A percentile compares a stretch with the other conserved stretches of the same genome.
Conservation (phyloP, 2,888 invertebrate species). For the Notocelia uddmanniana region DNA sequence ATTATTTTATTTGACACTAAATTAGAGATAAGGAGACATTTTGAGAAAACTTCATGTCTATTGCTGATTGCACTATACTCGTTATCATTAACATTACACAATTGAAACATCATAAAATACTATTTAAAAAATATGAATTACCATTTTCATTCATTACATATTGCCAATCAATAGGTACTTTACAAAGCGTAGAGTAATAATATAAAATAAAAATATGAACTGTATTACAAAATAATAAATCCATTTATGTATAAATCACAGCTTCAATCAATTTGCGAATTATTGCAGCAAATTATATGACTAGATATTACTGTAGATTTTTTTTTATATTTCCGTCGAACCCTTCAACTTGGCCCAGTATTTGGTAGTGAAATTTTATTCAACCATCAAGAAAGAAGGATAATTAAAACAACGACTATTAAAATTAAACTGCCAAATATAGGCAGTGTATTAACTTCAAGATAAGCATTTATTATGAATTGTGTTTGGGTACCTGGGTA, state of each 20-base stretch:
- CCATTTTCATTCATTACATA: constrained; percentile 9
- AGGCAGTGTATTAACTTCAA: too few relatives aligned
- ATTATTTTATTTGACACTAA: background rate
- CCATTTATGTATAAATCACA: constrained; percentile 50
- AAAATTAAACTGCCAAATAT: too few relatives aligned
- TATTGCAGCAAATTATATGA: constrained; percentile 71
- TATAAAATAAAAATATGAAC: constrained; percentile 17
- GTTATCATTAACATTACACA: background rate
- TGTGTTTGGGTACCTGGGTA: too few relatives aligned
- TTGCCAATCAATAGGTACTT: constrained; percentile 8
- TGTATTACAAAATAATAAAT: constrained; percentile 50
- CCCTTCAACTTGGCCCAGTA: background rate
- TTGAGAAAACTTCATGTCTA: background rate
- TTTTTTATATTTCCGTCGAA: constrained; percentile 1
- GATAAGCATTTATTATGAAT: too few relatives aligned
- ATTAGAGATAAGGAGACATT: background rate
- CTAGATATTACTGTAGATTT: constrained; percentile 66
- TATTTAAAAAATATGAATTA: background rate
- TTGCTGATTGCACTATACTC: constrained; percentile 22
- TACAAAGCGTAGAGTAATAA: constrained; percentile 5
- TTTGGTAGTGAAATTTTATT: background rate
- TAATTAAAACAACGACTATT: too few relatives aligned
- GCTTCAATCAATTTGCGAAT: constrained; percentile 56
- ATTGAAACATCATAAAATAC: too few relatives aligned
- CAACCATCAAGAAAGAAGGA: too few relatives aligned